Evolutionary conservation across 2,113 vertebrate genomes (phyloP).

Genomic region (Ailurus styani): DNA sequence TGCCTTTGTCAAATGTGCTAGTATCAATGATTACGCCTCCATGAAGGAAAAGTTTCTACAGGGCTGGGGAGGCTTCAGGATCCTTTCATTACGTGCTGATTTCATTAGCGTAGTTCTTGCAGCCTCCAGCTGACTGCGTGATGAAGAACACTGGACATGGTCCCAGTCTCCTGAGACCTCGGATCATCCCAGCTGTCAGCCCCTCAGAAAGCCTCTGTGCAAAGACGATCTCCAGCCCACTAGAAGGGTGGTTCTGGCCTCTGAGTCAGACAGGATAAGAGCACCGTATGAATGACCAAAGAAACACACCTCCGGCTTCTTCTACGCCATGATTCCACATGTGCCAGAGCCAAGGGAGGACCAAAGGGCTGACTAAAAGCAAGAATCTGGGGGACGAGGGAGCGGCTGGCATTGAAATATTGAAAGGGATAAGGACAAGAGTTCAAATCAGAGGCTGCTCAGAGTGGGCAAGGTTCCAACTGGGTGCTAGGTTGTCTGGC

Average conservation of each 20-base stretch:
- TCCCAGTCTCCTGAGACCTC: not conserved
- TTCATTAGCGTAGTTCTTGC: not conserved
- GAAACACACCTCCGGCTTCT: not conserved
- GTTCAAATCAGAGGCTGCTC: not conserved
- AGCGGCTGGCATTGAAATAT: not conserved
- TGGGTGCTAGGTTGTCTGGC: not conserved
- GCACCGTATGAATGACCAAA: not conserved
- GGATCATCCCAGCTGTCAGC: not conserved
- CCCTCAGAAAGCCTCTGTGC: not conserved
- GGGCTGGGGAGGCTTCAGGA: not conserved
- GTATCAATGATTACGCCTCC: not conserved
- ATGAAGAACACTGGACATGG: not conserved
- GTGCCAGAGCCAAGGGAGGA: not conserved
- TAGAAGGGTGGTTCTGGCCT: not conserved
- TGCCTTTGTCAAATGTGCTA: not conserved
- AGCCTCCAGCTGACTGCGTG: not conserved
- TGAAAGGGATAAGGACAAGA: not conserved
- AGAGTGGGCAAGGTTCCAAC: not conserved
- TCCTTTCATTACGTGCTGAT: not conserved
- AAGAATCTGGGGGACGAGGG: not conserved
- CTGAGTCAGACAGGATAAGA: not conserved
- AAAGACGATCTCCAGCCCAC: not conserved
- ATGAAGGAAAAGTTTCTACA: not conserved
- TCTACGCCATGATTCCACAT: not conserved
- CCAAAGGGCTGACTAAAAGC: not conserved